Evolutionary conservation across 23 tunicate species (phyloP).

Genomic region (Halocynthia roretzi): DNA sequence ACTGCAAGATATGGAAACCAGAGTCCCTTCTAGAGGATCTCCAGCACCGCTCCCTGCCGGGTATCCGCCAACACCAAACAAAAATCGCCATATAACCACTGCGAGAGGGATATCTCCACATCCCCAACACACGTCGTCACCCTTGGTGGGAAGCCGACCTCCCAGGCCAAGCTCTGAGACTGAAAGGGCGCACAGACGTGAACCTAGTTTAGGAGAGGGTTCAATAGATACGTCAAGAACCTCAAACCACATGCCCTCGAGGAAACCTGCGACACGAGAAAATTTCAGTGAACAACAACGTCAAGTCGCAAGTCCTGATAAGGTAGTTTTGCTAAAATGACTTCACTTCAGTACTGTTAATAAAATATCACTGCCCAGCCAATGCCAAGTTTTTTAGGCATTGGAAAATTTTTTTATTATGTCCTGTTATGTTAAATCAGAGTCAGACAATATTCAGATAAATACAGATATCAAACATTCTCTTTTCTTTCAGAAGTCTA

Average conservation of each 20-base stretch:
- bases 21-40: not conserved
- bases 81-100: not conserved
- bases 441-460: too few relatives aligned
- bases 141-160: constrained; percentile 2
- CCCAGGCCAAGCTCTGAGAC: constrained; percentile 21
- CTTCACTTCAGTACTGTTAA: too few relatives aligned
- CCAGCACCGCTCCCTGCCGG: not conserved
- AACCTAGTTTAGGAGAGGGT: constrained; percentile 15
- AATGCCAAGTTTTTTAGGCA: too few relatives aligned
- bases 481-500: not conserved
- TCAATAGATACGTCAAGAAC: constrained; percentile 1
- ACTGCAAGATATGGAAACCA: not conserved
- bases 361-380: too few relatives aligned
- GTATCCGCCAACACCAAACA: not conserved
- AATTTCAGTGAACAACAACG: constrained; percentile 7
- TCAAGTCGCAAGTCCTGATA: constrained; percentile 1
- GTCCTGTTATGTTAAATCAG: too few relatives aligned
- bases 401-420: too few relatives aligned
- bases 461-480: not conserved
- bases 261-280: constrained; percentile 5
- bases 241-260: not conserved
- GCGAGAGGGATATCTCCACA: constrained; percentile 14
- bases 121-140: constrained; percentile 7
- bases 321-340: not conserved
- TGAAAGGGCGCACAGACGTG: constrained; percentile 14